Evolutionary conservation across 2,888 invertebrate genomes (phyloP).

Genomic region (Bugula neritina): DNA sequence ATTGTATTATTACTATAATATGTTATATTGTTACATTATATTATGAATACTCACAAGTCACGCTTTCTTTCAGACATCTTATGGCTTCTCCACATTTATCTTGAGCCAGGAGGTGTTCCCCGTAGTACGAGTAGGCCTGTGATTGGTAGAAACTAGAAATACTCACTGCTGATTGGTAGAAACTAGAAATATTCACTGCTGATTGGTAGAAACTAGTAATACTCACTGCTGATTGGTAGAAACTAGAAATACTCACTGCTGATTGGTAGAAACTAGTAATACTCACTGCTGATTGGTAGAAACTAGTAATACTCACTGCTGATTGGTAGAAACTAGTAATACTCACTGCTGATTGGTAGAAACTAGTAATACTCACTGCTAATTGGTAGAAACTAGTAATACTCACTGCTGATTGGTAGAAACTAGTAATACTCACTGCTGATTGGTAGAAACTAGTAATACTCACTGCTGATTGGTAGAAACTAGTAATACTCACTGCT

Average conservation of each 20-base stretch:
- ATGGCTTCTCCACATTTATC: conserved; percentile 65
- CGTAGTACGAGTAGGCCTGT: conserved; percentile 62
- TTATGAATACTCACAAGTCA: conserved; percentile 54
- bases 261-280: conserved; percentile 61
- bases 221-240: conserved; percentile 62
- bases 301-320: conserved; percentile 59
- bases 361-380: conserved; percentile 59
- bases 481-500: too few species aligned
- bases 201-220: conserved; percentile 61
- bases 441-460: conserved; percentile 61
- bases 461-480: conserved; percentile 62
- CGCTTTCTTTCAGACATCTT: conserved; percentile 59
- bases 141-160: conserved; percentile 28
- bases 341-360: conserved; percentile 62
- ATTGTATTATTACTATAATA: too few species aligned
- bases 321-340: conserved; percentile 61
- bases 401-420: conserved; percentile 62
- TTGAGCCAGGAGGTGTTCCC: conserved; percentile 59
- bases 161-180: conserved; percentile 62
- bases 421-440: conserved; percentile 59
- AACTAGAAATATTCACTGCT: conserved; percentile 59
- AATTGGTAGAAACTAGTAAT: conserved; percentile 61
- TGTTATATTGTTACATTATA: too few species aligned
- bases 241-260: conserved; percentile 59
- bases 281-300: conserved; percentile 62